Percentiles rank a stretch among this genome's conserved stretches.
These are phyloP conservation scores for Sprattus sprattus DNA, from an alignment of 2,113 vertebrate species.

Conservation along the genomic window DNA sequence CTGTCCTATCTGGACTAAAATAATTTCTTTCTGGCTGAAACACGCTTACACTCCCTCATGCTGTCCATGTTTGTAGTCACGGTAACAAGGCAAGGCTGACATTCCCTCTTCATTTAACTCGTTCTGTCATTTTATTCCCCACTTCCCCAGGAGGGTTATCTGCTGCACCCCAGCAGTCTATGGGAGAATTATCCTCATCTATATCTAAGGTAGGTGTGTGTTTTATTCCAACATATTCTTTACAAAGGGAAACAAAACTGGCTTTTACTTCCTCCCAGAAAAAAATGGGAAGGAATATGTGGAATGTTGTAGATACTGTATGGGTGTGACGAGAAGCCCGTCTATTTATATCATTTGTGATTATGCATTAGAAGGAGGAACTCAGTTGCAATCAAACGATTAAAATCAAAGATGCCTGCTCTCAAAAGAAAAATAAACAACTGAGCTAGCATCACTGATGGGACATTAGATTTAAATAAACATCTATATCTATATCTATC, in stretches of 20 bases:
- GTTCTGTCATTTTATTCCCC: neutral
- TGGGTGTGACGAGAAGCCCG: no score
- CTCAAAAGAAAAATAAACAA: no score
- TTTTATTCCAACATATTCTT: neutral
- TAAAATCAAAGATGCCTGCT: no score
- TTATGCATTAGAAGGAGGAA: no score
- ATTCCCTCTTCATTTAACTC: neutral
- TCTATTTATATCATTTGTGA: no score
- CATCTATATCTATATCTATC: neutral
- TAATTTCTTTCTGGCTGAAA: neutral
- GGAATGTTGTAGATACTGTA: neutral
- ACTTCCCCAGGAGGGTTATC: constrained; percentile 84
- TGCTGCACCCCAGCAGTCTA: constrained; percentile 88
- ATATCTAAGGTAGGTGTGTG: constrained; percentile 80
- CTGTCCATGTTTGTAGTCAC: neutral
- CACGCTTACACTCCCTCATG: neutral
- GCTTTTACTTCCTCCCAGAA: neutral
- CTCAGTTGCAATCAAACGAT: no score
- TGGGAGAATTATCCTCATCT: constrained; percentile 96
- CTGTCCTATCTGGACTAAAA: neutral
- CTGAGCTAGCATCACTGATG: no score
- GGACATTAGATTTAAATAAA: no score
- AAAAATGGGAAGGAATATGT: neutral
- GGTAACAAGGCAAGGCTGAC: neutral
- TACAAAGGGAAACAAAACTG: neutral